Evolutionary conservation across 2,797 vertebrate species (phyloP), one percentile per base, ranked within the genome.

Genomic region (Pipistrellus pipistrellus): DNA sequence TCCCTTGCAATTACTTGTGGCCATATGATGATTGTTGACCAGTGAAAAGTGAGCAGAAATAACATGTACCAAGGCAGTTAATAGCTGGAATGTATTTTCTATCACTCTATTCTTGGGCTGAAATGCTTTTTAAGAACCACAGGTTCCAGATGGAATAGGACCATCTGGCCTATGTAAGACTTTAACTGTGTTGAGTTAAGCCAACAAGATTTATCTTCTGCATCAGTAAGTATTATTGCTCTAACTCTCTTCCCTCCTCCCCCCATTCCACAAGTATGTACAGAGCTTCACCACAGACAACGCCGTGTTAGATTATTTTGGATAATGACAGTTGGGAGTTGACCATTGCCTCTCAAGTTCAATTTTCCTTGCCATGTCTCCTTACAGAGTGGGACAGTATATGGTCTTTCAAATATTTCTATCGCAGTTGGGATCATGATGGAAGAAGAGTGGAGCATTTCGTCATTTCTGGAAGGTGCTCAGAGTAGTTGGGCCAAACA

Each of bases 381-480:
- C 48, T 87, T 32, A 51, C 25, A 44, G 32, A 77, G 8, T 38
- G n/a, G 57, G 59, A 21, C 2, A 13, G 44, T 59, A 72, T 72
- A 81, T 55, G 66, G 17, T 90, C 77, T 93, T 64, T 87, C 13
- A 18, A 64, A 84, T 23, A 14, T 55, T 73, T 51, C 38, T 91
- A 10, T 51, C 0, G 3, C n/a, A 85, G 5, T 25, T 57, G 75
- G 55, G 44, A 73, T 66, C 83, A 13, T 6, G 8, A 44, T 5
- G 87, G 53, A 41, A 66, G 51, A 53, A 72, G 64, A 85, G 30
- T 0, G 38, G 84, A 59, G 12, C 17, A 48, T 8, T 89, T 84
- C 53, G 18, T 41, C 15, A 38, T 92, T 97, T 97, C 84, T 15
- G 9, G 78, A 86, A 94, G 57, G 80, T 88, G 27, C 10, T 86